These are phyloP conservation scores for Oscarella lobularis DNA, from an alignment of 37 sponge, comb jelly and placozoan genomes.

Conservation along the genomic window DNA sequence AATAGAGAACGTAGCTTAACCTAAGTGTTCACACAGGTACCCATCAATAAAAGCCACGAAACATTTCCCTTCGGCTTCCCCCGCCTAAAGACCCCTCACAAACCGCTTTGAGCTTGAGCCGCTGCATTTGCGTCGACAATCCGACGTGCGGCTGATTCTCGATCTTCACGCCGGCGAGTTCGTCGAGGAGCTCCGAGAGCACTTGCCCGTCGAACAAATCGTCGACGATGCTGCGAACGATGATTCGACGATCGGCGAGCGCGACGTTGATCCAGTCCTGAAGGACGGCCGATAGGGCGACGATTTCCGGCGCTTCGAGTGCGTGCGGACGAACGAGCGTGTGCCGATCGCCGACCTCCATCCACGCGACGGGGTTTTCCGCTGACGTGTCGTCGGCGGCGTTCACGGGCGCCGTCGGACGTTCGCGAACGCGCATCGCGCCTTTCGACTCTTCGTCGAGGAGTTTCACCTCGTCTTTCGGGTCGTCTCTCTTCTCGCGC, in stretches of 20 bases:
- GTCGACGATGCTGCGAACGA: constrained; percentile 71
- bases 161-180: constrained; percentile 30
- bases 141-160: constrained; percentile 15
- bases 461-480: background rate
- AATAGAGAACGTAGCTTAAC: background rate
- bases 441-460: background rate
- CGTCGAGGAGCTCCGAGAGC: constrained; percentile 62
- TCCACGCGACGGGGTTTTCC: background rate
- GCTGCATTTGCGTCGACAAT: background rate
- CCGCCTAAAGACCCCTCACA: no score
- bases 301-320: background rate
- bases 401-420: background rate
- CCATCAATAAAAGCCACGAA: no score
- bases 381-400: background rate
- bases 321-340: background rate
- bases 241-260: constrained; percentile 72
- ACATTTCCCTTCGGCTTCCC: no score
- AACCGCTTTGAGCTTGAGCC: background rate
- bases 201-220: constrained; percentile 94
- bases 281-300: constrained; percentile 4
- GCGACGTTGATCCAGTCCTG: constrained; percentile 82
- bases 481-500: background rate
- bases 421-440: background rate
- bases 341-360: background rate
- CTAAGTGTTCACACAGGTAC: no score